phyloP scores from a whole-genome alignment of 2,113 vertebrate species.

The Dasyprocta punctata region DNA sequence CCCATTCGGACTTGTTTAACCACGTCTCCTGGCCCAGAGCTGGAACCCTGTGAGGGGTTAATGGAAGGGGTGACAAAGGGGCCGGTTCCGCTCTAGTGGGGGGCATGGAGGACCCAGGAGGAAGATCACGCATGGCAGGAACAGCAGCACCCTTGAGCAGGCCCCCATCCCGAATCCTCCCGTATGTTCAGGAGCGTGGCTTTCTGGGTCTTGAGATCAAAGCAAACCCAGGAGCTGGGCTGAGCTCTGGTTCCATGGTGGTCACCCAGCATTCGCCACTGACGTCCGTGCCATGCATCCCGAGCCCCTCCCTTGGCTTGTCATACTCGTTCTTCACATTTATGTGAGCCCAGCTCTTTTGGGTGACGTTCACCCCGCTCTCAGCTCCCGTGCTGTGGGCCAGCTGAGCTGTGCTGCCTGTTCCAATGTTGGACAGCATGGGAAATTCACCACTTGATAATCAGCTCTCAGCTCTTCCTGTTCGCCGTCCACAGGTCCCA shows the following conservation, averaged over 20 bases:
- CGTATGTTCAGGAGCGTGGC: not conserved
- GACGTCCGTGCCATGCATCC: rapidly evolving
- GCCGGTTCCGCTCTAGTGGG: not conserved
- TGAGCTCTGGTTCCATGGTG: rapidly evolving
- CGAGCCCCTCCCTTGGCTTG: rapidly evolving
- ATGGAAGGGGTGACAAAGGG: not conserved
- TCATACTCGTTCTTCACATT: not conserved
- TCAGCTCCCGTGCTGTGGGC: rapidly evolving
- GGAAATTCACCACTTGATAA: not conserved
- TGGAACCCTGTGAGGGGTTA: too few species aligned
- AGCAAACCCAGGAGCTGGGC: not conserved
- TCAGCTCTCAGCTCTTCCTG: not conserved
- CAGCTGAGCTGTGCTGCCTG: rapidly evolving
- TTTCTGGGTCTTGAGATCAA: not conserved
- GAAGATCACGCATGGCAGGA: not conserved
- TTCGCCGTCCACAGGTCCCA: rapidly evolving
- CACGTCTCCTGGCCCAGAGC: not conserved
- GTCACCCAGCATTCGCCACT: rapidly evolving
- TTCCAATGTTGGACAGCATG: rapidly evolving
- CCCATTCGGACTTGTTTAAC: not conserved
- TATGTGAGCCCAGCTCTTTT: rapidly evolving
- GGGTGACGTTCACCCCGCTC: not conserved
- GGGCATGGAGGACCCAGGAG: not conserved
- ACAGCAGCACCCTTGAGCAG: not conserved
- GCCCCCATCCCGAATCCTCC: not conserved